Conservation (phyloP, 2,888 invertebrate species). For the Antheraea assamensis region DNA sequence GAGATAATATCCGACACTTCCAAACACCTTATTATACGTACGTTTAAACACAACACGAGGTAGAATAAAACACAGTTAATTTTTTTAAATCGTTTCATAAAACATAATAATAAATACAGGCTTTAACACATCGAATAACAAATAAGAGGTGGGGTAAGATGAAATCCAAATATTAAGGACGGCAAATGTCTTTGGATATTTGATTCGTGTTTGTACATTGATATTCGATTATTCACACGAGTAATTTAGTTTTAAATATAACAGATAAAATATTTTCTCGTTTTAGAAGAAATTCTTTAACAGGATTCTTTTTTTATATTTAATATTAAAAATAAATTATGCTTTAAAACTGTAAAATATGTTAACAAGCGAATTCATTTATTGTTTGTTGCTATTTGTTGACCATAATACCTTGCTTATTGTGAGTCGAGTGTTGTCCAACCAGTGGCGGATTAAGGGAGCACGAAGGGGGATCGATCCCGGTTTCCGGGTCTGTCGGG, state of each 20-base stretch:
- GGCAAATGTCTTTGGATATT: constrained; percentile 62
- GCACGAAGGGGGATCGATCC: no score
- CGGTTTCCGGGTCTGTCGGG: no score
- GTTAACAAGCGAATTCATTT: no score
- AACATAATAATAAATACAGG: constrained; percentile 80
- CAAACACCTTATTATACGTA: no score
- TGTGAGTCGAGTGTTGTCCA: no score
- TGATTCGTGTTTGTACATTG: constrained; percentile 5
- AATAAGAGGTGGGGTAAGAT: constrained; percentile 68
- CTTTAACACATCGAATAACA: constrained; percentile 69
- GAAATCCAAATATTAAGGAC: constrained; percentile 59
- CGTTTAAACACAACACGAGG: neutral
- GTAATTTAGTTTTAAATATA: neutral
- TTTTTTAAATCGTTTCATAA: constrained; percentile 71
- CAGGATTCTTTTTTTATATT: neutral
- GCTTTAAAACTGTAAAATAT: no score
- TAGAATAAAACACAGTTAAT: constrained; percentile 24
- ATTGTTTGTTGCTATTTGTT: no score
- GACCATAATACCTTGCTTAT: no score
- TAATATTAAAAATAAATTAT: neutral
- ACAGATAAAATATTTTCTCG: neutral
- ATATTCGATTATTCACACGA: neutral
- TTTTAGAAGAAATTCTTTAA: neutral
- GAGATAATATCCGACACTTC: no score
- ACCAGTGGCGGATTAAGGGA: no score